Evolutionary conservation across 2,797 vertebrate genomes (phyloP).

Genomic region (Lithobates sylvaticus): DNA sequence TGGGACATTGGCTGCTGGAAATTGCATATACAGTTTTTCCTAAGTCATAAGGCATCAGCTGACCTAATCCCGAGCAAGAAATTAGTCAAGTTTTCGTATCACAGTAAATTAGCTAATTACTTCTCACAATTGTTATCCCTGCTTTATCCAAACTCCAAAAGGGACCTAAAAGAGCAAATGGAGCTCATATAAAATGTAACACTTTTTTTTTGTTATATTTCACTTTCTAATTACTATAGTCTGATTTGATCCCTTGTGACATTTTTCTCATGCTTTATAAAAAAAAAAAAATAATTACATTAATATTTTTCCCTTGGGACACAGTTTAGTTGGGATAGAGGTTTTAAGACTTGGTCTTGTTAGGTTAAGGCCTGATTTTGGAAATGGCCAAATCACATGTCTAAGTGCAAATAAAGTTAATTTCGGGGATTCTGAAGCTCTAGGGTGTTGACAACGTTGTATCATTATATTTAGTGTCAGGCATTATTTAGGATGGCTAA

Average conservation of each 20-base stretch:
- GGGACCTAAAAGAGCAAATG: constrained; percentile 48
- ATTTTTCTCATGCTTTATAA: constrained; percentile 73
- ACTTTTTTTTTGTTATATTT: constrained; percentile 45
- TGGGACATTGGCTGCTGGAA: constrained; percentile 60
- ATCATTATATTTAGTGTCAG: not conserved
- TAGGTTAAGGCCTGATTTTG: constrained; percentile 71
- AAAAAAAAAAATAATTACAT: constrained; percentile 39
- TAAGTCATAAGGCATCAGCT: constrained; percentile 64
- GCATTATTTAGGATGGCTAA: not conserved
- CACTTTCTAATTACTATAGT: constrained; percentile 59
- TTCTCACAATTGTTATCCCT: constrained; percentile 60
- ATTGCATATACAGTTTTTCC: constrained; percentile 60
- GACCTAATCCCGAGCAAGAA: constrained; percentile 65
- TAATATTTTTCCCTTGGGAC: constrained; percentile 68
- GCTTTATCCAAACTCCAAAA: constrained; percentile 58
- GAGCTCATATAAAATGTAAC: constrained; percentile 60
- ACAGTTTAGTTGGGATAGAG: constrained; percentile 62
- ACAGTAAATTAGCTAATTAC: constrained; percentile 64
- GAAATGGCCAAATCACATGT: constrained; percentile 70
- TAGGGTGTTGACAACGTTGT: not conserved
- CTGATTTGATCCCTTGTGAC: constrained; percentile 68
- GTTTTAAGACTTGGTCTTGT: constrained; percentile 40
- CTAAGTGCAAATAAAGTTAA: constrained; percentile 13
- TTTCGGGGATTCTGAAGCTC: not conserved
- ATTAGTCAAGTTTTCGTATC: constrained; percentile 65